Percentiles rank a stretch among this genome's conserved stretches.
phyloP scores from a whole-genome alignment of 2,113 vertebrate species.

The Amphiprion percula region DNA sequence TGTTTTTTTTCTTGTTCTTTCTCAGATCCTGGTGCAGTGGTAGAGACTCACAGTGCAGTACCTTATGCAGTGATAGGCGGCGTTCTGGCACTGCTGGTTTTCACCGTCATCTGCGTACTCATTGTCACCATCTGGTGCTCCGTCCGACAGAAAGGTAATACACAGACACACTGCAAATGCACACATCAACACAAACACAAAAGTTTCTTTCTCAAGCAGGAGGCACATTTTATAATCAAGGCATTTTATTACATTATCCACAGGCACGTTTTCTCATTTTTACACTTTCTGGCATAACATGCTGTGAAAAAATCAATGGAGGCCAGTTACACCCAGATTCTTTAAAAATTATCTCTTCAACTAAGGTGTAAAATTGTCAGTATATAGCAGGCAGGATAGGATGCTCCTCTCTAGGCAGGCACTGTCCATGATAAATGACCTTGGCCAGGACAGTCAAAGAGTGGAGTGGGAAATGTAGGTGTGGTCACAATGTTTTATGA shows the following conservation, averaged over 20 bases:
- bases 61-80: constrained; percentile 93
- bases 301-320: constrained; percentile 40
- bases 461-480: constrained; percentile 58
- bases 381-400: constrained; percentile 18
- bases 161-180: constrained; percentile 1
- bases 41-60: constrained; percentile 91
- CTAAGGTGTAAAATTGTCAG: constrained; percentile 62
- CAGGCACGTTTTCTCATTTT: constrained; percentile 19
- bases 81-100: constrained; percentile 92
- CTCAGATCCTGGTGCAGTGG: constrained; percentile 91
- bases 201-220: constrained; percentile 19
- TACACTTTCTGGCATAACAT: constrained; percentile 3
- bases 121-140: constrained; percentile 95
- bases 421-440: constrained; percentile 70
- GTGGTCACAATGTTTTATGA: constrained; percentile 74
- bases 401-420: constrained; percentile 43
- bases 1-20: constrained; percentile 30
- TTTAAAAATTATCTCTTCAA: constrained; percentile 61
- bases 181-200: background rate
- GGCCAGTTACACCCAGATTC: constrained; percentile 23
- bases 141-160: constrained; percentile 93
- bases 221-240: constrained; percentile 2
- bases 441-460: constrained; percentile 53
- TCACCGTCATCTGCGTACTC: constrained; percentile 92
- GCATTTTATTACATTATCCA: constrained; percentile 45